Base-by-base conservation (phyloP, 2,888 invertebrate genomes). In the Exephanes ischioxanthus region DNA sequence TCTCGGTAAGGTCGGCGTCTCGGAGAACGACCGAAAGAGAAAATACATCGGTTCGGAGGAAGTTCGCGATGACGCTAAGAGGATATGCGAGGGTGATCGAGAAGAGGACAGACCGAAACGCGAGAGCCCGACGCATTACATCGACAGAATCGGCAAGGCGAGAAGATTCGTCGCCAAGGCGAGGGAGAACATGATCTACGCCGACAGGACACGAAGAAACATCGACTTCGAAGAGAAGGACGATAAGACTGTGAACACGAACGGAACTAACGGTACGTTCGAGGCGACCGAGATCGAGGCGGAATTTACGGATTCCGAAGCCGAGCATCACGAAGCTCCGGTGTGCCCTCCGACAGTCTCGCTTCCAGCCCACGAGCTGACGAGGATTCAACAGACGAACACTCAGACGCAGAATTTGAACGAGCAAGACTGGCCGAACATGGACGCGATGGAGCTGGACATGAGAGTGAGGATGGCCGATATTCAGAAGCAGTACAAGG, bases 401-500 rank as follows among this genome's bases (percentile, higher is more conserved):
- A n/a, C n/a, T 9, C 72, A 80, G 4, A 45, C 26, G 26, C 70
- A 78, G 22, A 73, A 89, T 3, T 88, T 83, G n/a, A 88, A 90
- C 14, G 87, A 90, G 80, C 87, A 90, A 61, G 91, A 94, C 79
- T 94, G 94, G 89, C 95, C 94, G 1, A 94, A 94, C 53, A 97
- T 97, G 92, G 96, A 96, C 91, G 96, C 97, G 1, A 96, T 97
- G 94, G 98, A 98, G 93, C 95, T 97, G 90, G 97, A 97, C 90
- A 97, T 98, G 97, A 95, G 97, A 58, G 96, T 97, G 94, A 96
- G 96, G 81, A 93, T 98, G 85, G 97, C 97, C 30, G 97, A 98
- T 75, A 95, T 98, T 41, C 97, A 98, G 90, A 95, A 97, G 37
- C 96, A 97, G 91, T 97, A 97, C 91, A 96, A 96, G 86, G 98